A percentile compares a stretch with the other conserved stretches of the same genome.
Evolutionary conservation across 2,888 invertebrate species (phyloP).

Genomic region (Reticulitermes lucifugus): DNA sequence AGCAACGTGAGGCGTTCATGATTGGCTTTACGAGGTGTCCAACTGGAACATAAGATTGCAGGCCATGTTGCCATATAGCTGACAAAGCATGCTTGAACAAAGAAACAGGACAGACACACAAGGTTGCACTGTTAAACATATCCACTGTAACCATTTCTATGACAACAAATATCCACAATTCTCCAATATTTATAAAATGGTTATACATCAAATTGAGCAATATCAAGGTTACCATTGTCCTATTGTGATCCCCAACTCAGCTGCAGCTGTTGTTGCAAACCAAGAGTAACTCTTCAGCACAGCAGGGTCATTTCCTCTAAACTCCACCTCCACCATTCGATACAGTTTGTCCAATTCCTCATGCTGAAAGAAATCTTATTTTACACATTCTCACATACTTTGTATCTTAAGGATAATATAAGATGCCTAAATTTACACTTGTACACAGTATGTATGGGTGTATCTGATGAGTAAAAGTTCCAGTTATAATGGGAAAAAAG

Average conservation of each 20-base stretch:
- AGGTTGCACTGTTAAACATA: background rate
- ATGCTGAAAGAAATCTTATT: conserved; percentile 13
- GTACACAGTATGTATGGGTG: too few relatives aligned
- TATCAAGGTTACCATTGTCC: conserved; percentile 70
- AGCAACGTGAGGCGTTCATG: conserved; percentile 85
- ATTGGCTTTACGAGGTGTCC: conserved; percentile 77
- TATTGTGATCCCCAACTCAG: conserved; percentile 81
- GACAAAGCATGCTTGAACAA: background rate
- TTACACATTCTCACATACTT: background rate
- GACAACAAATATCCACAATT: too few relatives aligned
- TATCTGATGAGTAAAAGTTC: too few relatives aligned
- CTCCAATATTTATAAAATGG: background rate
- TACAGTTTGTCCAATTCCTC: conserved; percentile 76
- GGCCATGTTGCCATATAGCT: too few relatives aligned
- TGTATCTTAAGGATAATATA: too few relatives aligned
- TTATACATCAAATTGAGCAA: too few relatives aligned
- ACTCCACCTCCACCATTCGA: conserved; percentile 85
- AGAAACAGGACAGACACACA: background rate
- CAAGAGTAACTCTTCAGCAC: conserved; percentile 89
- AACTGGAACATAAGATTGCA: conserved; percentile 67
- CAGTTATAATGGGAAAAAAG: too few relatives aligned
- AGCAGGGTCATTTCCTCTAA: conserved; percentile 87
- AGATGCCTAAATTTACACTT: too few relatives aligned
- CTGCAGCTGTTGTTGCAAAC: conserved; percentile 85
- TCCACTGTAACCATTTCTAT: background rate